Evolutionary conservation across 1,140 invertebrate species (phyloP), one percentile per base, ranked within the genome.

Genomic region (Diorhabda sublineata): DNA sequence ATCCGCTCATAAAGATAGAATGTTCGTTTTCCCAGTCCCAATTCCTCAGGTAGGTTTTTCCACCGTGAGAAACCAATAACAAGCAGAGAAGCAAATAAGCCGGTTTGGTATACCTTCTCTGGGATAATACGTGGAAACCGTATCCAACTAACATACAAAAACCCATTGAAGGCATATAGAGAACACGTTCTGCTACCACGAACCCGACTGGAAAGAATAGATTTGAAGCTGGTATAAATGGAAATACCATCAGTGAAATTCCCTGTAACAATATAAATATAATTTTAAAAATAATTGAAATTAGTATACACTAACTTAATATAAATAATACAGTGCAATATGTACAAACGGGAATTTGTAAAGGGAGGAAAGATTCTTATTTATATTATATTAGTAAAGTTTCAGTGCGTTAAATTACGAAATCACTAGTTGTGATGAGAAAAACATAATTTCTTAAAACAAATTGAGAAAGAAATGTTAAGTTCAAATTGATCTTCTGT

Each of bases 81-180:
- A 91, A 76, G 26, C 87, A 82, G 72, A 93, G 82, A 61, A 85
- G 85, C 52, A 85, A 80, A 77, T 88, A 89, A 42, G 87, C 84
- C 7, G 89, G 75, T 73, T 85, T 89, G 69, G 88, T 89, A 66
- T 85, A 78, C 65, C 77, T 79, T 77, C 85, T 84, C 69, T 85
- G 80, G 26, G 81, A 26, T 8, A 88, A 69, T 26, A 86, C 75
- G 60, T 80, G 76, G 82, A 84, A 88, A 3, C 94, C 94, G 73
- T 94, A 93, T 3, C 93, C 94, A 2, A 98, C 86, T 3, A 98
- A 84, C 80, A 98, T 88, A 78, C 95, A 98, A 84, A 96, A 98
- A 6, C 96, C 97, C 93, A 98, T 97, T 2, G 96, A 98, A 3
- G 97, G 96, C 83, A 97, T 94, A 82, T 99, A 98, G 0, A 98